phyloP scores from a whole-genome alignment of 2,797 vertebrate genomes.

The Arctocebus calabarensis region DNA sequence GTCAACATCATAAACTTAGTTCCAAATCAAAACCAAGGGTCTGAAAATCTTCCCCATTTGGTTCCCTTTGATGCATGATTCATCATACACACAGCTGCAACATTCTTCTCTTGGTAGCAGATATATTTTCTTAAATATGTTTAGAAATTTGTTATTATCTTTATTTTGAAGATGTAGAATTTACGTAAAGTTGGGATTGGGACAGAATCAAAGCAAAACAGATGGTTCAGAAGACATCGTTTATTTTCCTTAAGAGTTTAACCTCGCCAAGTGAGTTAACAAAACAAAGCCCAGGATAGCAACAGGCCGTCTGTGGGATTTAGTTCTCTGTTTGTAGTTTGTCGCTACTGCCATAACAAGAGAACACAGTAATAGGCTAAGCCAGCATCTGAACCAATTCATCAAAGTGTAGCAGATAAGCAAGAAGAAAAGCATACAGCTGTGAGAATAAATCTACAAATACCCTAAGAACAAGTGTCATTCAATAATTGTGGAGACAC shows the following conservation, averaged over 20 bases:
- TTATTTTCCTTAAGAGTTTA: constrained; percentile 53
- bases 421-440: not conserved
- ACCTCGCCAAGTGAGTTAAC: not conserved
- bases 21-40: not conserved
- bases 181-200: not conserved
- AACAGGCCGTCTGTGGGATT: not conserved
- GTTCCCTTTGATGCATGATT: constrained; percentile 67
- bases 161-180: constrained; percentile 68
- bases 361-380: not conserved
- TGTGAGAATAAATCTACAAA: not conserved
- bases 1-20: not conserved
- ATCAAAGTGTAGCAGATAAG: not conserved
- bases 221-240: constrained; percentile 47
- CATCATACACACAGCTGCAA: not conserved
- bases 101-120: not conserved
- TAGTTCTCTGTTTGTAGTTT: not conserved
- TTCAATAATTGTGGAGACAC: not conserved
- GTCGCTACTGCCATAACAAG: not conserved
- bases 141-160: constrained; percentile 58
- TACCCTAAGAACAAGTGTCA: not conserved
- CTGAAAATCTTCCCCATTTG: not conserved
- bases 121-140: constrained; percentile 57
- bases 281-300: constrained; percentile 1
- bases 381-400: not conserved
- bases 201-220: constrained; percentile 52